Evolutionary conservation across 2,888 invertebrate genomes (phyloP), one percentile per base, ranked within the genome.

Genomic region (Eilema sororculum): DNA sequence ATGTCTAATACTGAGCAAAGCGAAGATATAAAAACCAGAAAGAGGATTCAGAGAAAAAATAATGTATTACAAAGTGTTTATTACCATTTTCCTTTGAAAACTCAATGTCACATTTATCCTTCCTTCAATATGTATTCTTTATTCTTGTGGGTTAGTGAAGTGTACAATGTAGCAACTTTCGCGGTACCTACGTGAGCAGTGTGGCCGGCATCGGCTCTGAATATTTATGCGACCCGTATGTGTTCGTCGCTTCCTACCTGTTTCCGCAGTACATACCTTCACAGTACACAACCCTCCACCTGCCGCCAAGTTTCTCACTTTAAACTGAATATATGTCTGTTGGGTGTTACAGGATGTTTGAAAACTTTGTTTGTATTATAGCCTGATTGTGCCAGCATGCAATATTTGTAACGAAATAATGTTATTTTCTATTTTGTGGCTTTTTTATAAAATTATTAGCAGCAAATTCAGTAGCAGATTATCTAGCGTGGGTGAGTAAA

Each of bases 301-400:
- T n/a, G 65, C 66, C 60, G 59, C 67, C 68, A 69, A 74, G 65
- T 72, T 73, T 64, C 37, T 67, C 58, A 71, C 64, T 72, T 73
- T 73, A 65, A 72, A 67, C 65, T 65, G 64, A 65, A 73, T 71
- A 16, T 25, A 62, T 20, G 30, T 52, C 28, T 30, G 30, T 12
- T 65, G 22, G 13, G 4, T 22, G 20, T 24, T 37, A 57, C 30
- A 30, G 25, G 63, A 16, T 41, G 41, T 41, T 41, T 41, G 52
- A 9, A 3, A 9, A 0, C 10, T 28, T 28, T 28, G 28, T 10
- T n/a, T n/a, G n/a, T n/a, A n/a, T n/a, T 20, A 9, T 46, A 20
- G n/a, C n/a, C n/a, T 52, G n/a, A 20, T 46, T 16, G 41, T 41
- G 16, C 16, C 41, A 41, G 16, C 4, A 20, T 46, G 20, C 46